These are phyloP conservation scores for Antitype chi DNA, from an alignment of 2,888 invertebrate genomes.

Conservation along the genomic window DNA sequence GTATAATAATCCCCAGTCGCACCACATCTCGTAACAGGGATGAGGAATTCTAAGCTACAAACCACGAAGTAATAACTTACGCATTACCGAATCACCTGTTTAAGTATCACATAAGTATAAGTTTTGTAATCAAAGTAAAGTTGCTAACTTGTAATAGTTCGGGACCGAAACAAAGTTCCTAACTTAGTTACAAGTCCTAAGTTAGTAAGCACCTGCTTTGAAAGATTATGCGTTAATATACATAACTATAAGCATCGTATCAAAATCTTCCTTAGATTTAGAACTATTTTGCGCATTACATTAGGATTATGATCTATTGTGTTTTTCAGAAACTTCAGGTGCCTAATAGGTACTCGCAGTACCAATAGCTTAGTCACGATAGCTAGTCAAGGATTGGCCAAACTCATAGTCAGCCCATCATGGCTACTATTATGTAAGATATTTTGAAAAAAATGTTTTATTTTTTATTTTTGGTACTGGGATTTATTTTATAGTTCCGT, in stretches of 20 bases:
- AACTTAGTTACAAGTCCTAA: slow-evolving; percentile 45
- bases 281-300: neutral
- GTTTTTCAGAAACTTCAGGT: too few species aligned
- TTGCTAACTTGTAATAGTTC: slow-evolving; percentile 53
- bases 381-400: too few species aligned
- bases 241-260: neutral
- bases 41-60: neutral
- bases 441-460: too few species aligned
- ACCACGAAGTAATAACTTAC: slow-evolving; percentile 18
- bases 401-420: too few species aligned
- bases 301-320: neutral
- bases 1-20: too few species aligned
- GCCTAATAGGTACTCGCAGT: too few species aligned
- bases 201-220: slow-evolving; percentile 46
- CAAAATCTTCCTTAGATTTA: neutral
- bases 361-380: too few species aligned
- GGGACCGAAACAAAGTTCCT: slow-evolving; percentile 43
- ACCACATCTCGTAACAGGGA: neutral
- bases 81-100: slow-evolving; percentile 42
- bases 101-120: slow-evolving; percentile 45
- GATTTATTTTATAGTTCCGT: neutral
- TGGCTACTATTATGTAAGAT: too few species aligned
- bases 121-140: slow-evolving; percentile 58
- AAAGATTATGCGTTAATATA: slow-evolving; percentile 38
- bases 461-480: neutral